phyloP scores from a whole-genome alignment of 2,888 invertebrate genomes.

The Selenia dentaria region DNA sequence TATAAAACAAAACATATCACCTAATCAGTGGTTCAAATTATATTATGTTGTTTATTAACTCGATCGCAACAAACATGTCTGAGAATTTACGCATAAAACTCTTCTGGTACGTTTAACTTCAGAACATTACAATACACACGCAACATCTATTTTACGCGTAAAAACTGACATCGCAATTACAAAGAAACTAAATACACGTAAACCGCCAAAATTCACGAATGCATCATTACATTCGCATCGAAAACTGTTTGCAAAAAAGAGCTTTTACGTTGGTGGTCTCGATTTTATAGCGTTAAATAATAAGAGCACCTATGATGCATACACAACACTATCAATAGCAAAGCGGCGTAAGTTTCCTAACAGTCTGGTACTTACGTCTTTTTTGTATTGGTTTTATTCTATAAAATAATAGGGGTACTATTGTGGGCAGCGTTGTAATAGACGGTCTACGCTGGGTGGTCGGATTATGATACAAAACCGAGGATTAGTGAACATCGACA shows the following conservation, averaged over 20 bases:
- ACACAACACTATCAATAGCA: not conserved
- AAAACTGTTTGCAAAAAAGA: slow-evolving; percentile 53
- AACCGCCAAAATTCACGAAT: slow-evolving; percentile 76
- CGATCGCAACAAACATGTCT: no score
- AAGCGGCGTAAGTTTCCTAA: slow-evolving; percentile 2
- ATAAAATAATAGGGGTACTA: slow-evolving; percentile 76
- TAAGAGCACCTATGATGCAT: slow-evolving; percentile 62
- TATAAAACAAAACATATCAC: no score
- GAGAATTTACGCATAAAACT: no score
- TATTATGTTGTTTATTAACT: no score
- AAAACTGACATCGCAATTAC: slow-evolving; percentile 39
- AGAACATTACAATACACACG: slow-evolving; percentile 19
- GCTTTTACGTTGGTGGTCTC: slow-evolving; percentile 73
- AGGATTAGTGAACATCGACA: slow-evolving; percentile 79
- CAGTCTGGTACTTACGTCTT: not conserved
- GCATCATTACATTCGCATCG: slow-evolving; percentile 74
- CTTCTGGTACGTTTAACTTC: slow-evolving; percentile 23
- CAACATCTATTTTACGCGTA: slow-evolving; percentile 36
- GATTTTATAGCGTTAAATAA: slow-evolving; percentile 75
- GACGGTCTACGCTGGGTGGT: slow-evolving; percentile 74
- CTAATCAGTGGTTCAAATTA: no score
- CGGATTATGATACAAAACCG: slow-evolving; percentile 74
- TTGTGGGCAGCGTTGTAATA: slow-evolving; percentile 69
- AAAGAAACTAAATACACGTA: slow-evolving; percentile 50
- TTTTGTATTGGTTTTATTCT: slow-evolving; percentile 53